These are phyloP conservation scores for Sebastes oblongus DNA, from an alignment of 2,797 vertebrate genomes.

Conservation along the genomic window DNA sequence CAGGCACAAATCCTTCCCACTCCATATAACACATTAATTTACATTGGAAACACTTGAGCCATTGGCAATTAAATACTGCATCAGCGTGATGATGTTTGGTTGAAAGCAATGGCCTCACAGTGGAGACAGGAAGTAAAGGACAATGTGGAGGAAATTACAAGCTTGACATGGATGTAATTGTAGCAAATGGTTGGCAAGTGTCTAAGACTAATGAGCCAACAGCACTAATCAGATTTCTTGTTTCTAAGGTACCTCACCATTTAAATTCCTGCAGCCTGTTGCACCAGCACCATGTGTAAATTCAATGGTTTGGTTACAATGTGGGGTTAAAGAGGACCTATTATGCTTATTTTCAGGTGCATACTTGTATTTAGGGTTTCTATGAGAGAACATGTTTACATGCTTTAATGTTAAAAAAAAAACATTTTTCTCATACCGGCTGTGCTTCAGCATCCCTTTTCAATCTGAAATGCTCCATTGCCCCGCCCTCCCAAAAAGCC, in stretches of 20 bases:
- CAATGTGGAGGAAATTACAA: slow-evolving; percentile 17
- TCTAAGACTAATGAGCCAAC: background rate
- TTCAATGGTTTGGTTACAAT: background rate
- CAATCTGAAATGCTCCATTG: too few species aligned
- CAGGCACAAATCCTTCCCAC: slow-evolving; percentile 13
- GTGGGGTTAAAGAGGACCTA: too few species aligned
- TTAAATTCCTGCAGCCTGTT: background rate
- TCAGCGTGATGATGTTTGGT: background rate
- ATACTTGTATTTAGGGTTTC: too few species aligned
- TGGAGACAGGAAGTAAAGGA: slow-evolving; percentile 12
- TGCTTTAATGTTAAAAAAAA: too few species aligned
- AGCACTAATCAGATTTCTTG: background rate
- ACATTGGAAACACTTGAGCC: slow-evolving; percentile 12
- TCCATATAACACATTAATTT: slow-evolving; percentile 19
- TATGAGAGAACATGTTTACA: too few species aligned
- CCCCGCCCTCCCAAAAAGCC: too few species aligned
- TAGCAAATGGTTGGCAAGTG: background rate
- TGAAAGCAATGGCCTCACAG: background rate
- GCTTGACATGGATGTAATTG: background rate
- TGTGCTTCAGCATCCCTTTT: too few species aligned
- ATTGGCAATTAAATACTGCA: slow-evolving; percentile 6
- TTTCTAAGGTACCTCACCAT: background rate
- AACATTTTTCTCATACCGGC: too few species aligned
- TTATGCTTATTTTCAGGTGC: too few species aligned
- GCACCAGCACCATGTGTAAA: background rate